Percentiles rank a stretch among this genome's conserved stretches.
Evolutionary conservation across 2,888 invertebrate species (phyloP).

Genomic region (Melanophora roralis): DNA sequence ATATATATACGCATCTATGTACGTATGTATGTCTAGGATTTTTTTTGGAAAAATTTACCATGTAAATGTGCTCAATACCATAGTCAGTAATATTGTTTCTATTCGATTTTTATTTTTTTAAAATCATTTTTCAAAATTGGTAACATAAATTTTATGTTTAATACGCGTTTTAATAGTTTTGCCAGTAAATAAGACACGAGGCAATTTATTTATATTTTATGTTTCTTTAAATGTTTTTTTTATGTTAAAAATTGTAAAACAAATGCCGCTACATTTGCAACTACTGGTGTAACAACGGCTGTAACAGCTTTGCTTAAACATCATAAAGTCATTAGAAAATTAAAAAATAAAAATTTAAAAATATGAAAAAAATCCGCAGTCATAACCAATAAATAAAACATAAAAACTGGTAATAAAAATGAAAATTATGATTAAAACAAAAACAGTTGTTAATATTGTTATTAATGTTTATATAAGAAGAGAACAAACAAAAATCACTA

Average conservation of each 20-base stretch:
- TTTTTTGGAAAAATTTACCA: neutral
- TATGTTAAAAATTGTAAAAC: neutral
- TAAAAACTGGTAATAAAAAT: conserved; percentile 3
- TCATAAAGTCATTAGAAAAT: conserved; percentile 21
- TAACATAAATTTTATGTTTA: conserved; percentile 56
- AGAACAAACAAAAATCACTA: too few relatives aligned
- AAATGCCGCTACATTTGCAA: neutral
- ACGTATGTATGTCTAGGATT: neutral
- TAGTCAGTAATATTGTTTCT: neutral
- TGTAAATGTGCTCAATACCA: neutral
- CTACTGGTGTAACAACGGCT: neutral
- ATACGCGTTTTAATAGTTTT: conserved; percentile 59
- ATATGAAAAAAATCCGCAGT: neutral
- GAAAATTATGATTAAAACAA: neutral
- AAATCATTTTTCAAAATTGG: conserved; percentile 48
- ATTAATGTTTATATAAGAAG: too few relatives aligned
- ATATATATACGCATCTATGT: too few relatives aligned
- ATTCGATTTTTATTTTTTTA: neutral
- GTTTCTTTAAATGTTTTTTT: conserved; percentile 19
- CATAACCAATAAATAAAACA: conserved; percentile 30
- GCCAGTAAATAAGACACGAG: conserved; percentile 54
- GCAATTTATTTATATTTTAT: conserved; percentile 55
- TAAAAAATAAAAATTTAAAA: neutral
- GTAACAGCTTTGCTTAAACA: neutral
- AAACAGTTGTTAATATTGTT: neutral